A percentile compares a stretch with the other conserved stretches of the same genome.
Conservation (phyloP, 2,113 vertebrate species). For the Carassius carassius region DNA sequence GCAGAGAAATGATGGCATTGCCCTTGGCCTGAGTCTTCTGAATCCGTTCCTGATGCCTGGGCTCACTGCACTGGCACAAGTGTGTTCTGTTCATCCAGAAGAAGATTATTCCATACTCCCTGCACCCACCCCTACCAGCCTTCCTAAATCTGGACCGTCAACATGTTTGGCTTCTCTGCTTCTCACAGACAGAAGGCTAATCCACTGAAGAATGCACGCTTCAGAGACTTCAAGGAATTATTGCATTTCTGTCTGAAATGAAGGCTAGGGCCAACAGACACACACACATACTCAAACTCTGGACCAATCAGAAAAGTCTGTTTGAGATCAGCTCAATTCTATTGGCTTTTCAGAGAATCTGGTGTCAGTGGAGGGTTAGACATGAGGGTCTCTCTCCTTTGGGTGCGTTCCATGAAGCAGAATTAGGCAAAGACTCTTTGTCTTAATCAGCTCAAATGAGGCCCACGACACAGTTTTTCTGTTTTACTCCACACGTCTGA, state of each 20-base stretch:
- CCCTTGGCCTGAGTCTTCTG: constrained; percentile 28
- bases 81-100: constrained; percentile 41
- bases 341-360: constrained; percentile 3
- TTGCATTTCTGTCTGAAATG: constrained; percentile 62
- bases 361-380: constrained; percentile 10
- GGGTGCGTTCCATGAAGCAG: constrained; percentile 47
- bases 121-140: constrained; percentile 50
- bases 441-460: constrained; percentile 29
- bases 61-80: constrained; percentile 45
- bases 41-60: constrained; percentile 61
- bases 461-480: constrained; percentile 1
- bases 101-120: constrained; percentile 45
- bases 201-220: constrained; percentile 75
- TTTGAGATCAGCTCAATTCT: constrained; percentile 21
- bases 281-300: constrained; percentile 7
- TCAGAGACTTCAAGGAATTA: constrained; percentile 65
- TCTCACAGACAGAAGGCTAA: constrained; percentile 71
- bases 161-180: constrained; percentile 76
- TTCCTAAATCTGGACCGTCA: constrained; percentile 75
- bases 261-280: constrained; percentile 17
- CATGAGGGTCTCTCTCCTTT: constrained; percentile 13
- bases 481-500: constrained; percentile 8
- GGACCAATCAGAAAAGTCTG: constrained; percentile 22
- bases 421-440: constrained; percentile 42
- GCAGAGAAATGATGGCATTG: constrained; percentile 31